Evolutionary conservation across 2,888 invertebrate species (phyloP).

Genomic region (Myopa tessellatipennis): DNA sequence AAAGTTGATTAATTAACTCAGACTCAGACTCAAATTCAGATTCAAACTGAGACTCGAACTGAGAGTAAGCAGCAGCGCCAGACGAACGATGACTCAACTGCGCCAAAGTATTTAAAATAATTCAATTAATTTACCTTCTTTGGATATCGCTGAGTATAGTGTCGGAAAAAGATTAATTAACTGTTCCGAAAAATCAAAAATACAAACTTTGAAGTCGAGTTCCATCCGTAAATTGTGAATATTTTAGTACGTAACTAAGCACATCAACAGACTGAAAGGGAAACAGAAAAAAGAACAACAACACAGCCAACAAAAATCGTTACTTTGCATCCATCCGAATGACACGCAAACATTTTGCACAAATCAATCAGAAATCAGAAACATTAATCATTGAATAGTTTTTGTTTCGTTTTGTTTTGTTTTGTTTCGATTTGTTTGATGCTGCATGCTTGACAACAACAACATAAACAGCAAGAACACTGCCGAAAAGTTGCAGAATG

Average conservation of each 20-base stretch:
- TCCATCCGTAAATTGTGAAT: too few relatives aligned
- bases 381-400: constrained; percentile 21
- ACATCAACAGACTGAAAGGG: background rate
- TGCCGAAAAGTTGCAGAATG: too few relatives aligned
- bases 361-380: constrained; percentile 24
- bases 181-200: background rate
- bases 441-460: background rate
- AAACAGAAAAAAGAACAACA: background rate
- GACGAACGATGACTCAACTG: background rate
- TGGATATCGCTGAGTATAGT: background rate
- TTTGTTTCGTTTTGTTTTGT: too few relatives aligned
- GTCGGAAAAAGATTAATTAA: constrained; percentile 19
- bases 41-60: too few relatives aligned
- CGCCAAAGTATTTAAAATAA: constrained; percentile 6
- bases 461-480: background rate
- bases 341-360: background rate
- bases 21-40: too few relatives aligned
- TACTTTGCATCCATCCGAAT: background rate
- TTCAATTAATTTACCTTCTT: background rate
- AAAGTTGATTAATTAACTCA: constrained; percentile 31
- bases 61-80: background rate
- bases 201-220: too few relatives aligned
- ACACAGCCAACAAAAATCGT: background rate
- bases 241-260: too few relatives aligned
- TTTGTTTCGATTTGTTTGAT: too few relatives aligned